Evolutionary conservation across 2,113 vertebrate species (phyloP).

Genomic region (Scophthalmus maximus): DNA sequence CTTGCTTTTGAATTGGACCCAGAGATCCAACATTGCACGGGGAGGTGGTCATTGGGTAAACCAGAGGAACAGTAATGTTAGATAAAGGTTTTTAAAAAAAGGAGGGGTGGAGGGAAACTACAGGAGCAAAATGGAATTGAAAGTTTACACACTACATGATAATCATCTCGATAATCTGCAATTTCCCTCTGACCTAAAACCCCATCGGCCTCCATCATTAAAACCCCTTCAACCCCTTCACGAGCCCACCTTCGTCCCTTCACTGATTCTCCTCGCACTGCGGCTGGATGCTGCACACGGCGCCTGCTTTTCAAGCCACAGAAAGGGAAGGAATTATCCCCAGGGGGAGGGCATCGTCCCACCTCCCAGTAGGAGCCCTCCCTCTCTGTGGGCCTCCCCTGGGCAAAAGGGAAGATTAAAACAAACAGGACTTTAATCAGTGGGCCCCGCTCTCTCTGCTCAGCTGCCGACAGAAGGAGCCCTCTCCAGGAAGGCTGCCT

Average conservation of each 20-base stretch:
- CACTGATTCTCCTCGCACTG: not conserved
- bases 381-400: slow-evolving; percentile 85
- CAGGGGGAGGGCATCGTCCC: slow-evolving; percentile 76
- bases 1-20: not conserved
- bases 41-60: not conserved
- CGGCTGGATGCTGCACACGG: slow-evolving; percentile 33
- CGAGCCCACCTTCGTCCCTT: not conserved
- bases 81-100: too few relatives aligned
- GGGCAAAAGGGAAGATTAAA: slow-evolving; percentile 93
- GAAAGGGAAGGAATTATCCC: slow-evolving; percentile 68
- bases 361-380: slow-evolving; percentile 82
- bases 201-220: not conserved
- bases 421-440: slow-evolving; percentile 99
- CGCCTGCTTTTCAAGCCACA: slow-evolving; percentile 18
- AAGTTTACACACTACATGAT: not conserved
- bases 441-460: slow-evolving; percentile 87
- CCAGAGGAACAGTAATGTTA: not conserved
- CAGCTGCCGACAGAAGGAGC: slow-evolving; percentile 91
- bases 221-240: not conserved
- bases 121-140: too few relatives aligned
- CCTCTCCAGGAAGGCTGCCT: slow-evolving; percentile 92
- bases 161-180: slow-evolving; percentile 1
- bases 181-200: slow-evolving; percentile 15
- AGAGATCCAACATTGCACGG: not conserved
- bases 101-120: too few relatives aligned